Evolutionary conservation across 2,888 invertebrate species (phyloP).

Genomic region (Trypoxylon attenuatum): DNA sequence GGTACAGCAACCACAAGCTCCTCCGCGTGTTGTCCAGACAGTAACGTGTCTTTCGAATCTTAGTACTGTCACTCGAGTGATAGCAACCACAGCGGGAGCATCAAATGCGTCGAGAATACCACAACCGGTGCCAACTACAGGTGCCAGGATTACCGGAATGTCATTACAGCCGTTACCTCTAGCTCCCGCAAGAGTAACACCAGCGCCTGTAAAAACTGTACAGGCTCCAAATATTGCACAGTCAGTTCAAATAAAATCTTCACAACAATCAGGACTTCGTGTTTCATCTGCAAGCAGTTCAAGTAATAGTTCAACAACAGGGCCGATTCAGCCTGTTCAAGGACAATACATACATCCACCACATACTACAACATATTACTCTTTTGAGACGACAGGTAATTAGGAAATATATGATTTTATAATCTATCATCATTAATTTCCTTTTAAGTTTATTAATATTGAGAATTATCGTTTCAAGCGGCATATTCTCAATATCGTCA

Average conservation of each 20-base stretch:
- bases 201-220: conserved; percentile 66
- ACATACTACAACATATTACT: conserved; percentile 68
- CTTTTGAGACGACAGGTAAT: conserved; percentile 67
- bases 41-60: conserved; percentile 68
- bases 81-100: conserved; percentile 67
- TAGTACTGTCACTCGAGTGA: conserved; percentile 66
- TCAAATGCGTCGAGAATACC: conserved; percentile 63
- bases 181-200: conserved; percentile 61
- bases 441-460: conserved; percentile 1
- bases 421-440: neutral
- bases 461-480: conserved; percentile 45
- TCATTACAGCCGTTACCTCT: conserved; percentile 69
- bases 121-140: conserved; percentile 65
- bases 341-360: conserved; percentile 67
- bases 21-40: conserved; percentile 68
- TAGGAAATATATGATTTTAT: neutral
- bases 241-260: conserved; percentile 67
- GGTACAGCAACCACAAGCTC: conserved; percentile 60
- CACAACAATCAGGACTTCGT: conserved; percentile 51
- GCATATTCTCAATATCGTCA: conserved; percentile 70
- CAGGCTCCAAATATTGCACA: conserved; percentile 62
- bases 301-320: conserved; percentile 52
- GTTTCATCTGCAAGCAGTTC: conserved; percentile 50
- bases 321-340: conserved; percentile 60
- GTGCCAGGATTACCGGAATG: conserved; percentile 70